phyloP scores from a whole-genome alignment of 2,113 vertebrate species.

The Alosa alosa region DNA sequence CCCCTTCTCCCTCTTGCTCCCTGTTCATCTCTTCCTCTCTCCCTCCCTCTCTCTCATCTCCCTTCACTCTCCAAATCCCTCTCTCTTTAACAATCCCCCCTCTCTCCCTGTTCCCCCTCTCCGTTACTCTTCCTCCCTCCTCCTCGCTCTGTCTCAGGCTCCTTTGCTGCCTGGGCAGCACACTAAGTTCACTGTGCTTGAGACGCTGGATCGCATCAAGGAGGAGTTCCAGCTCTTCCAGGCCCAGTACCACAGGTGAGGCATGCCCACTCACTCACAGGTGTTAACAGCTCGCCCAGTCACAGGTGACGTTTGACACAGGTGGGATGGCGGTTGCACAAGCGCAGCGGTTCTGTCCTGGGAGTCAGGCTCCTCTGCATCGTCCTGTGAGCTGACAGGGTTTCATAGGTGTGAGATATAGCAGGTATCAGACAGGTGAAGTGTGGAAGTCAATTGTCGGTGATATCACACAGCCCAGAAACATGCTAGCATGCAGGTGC shows the following conservation, averaged over 20 bases:
- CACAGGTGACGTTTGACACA: neutral
- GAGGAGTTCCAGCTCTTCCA: slow-evolving; percentile 55
- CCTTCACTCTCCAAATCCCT: neutral
- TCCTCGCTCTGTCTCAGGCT: slow-evolving; percentile 33
- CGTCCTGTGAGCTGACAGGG: neutral
- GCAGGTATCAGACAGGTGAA: neutral
- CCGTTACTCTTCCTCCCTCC: neutral
- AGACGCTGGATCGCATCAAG: slow-evolving; percentile 51
- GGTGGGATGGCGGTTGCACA: no score
- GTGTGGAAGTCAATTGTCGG: neutral
- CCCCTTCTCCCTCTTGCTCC: no score
- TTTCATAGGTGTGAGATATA: neutral
- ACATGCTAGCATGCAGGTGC: neutral
- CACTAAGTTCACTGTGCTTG: slow-evolving; percentile 51
- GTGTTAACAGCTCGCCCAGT: neutral
- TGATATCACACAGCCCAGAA: neutral
- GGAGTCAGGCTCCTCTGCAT: no score
- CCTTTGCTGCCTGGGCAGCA: slow-evolving; percentile 46
- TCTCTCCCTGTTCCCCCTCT: neutral
- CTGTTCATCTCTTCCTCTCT: neutral
- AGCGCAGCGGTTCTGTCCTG: neutral
- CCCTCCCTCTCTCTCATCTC: neutral
- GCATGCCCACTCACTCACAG: neutral
- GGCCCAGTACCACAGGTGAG: slow-evolving; percentile 51
- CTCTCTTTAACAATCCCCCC: neutral